phyloP scores from a whole-genome alignment of 2,797 vertebrate genomes.

The Falco columbarius region DNA sequence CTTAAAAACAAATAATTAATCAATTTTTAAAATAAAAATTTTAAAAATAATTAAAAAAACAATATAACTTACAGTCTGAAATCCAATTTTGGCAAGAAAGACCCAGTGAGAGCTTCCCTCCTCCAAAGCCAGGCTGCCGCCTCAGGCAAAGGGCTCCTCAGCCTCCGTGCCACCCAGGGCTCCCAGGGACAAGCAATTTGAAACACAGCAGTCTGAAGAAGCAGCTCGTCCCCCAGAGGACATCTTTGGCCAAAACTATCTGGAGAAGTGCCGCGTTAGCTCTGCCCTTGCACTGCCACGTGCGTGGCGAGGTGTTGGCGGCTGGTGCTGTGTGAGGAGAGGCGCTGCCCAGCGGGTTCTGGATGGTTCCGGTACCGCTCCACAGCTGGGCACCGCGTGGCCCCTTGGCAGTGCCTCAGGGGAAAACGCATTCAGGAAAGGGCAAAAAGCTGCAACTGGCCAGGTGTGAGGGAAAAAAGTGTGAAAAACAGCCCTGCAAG shows the following conservation, averaged over 20 bases:
- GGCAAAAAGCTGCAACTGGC: accelerated
- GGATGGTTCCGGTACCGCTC: accelerated
- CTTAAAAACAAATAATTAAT: neutral
- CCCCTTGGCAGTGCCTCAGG: accelerated
- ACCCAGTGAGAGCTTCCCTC: accelerated
- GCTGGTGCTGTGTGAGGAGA: accelerated
- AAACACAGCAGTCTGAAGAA: neutral
- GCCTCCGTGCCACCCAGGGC: accelerated
- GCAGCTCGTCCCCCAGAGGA: neutral
- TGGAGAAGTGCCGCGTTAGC: accelerated
- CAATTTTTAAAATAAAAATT: no score
- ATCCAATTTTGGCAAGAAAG: accelerated
- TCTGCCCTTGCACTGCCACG: accelerated
- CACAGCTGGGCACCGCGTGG: accelerated
- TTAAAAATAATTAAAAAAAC: neutral
- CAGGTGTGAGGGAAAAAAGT: neutral
- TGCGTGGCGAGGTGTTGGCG: accelerated
- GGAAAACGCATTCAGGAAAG: accelerated
- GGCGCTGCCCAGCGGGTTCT: accelerated
- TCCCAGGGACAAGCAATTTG: accelerated
- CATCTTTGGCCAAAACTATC: accelerated
- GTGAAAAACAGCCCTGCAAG: neutral
- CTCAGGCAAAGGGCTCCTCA: accelerated
- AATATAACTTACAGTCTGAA: neutral
- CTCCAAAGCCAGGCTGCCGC: accelerated